Conservation (phyloP, 2,888 invertebrate genomes). For the Xestia xanthographa region DNA sequence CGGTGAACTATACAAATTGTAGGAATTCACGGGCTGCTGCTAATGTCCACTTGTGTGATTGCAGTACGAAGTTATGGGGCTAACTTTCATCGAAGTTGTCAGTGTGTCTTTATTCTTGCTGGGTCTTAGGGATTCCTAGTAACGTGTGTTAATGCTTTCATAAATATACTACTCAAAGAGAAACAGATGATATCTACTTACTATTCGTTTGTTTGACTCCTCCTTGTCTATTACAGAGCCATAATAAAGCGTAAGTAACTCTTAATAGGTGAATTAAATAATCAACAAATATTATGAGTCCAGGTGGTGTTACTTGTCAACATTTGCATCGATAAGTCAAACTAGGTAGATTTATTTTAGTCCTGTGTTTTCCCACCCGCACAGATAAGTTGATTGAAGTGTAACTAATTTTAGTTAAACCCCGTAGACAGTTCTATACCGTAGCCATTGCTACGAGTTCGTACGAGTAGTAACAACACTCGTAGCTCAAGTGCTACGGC, state of each 20-base stretch:
- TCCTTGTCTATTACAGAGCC: neutral
- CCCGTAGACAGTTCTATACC: too few species aligned
- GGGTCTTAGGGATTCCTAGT: neutral
- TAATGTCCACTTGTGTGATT: constrained; percentile 56
- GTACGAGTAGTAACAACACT: neutral
- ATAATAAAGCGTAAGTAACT: neutral
- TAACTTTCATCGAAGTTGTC: constrained; percentile 22
- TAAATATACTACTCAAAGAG: neutral
- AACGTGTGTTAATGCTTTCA: too few species aligned
- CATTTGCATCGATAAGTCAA: too few species aligned
- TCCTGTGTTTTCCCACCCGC: too few species aligned
- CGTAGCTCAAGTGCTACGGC: neutral
- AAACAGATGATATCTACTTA: too few species aligned
- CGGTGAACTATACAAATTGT: constrained; percentile 57
- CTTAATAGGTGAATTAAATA: neutral
- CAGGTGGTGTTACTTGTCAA: too few species aligned
- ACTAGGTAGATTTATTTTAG: too few species aligned
- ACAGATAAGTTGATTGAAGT: too few species aligned
- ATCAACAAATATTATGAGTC: neutral
- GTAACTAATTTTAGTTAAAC: neutral
- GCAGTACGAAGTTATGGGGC: constrained; percentile 36
- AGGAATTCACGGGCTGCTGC: constrained; percentile 48
- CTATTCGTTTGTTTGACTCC: too few species aligned
- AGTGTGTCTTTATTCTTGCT: neutral
- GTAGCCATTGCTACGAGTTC: neutral